Base-by-base conservation (phyloP, 35 echinoderm and acorn worm genomes). In the Acanthaster planci region DNA sequence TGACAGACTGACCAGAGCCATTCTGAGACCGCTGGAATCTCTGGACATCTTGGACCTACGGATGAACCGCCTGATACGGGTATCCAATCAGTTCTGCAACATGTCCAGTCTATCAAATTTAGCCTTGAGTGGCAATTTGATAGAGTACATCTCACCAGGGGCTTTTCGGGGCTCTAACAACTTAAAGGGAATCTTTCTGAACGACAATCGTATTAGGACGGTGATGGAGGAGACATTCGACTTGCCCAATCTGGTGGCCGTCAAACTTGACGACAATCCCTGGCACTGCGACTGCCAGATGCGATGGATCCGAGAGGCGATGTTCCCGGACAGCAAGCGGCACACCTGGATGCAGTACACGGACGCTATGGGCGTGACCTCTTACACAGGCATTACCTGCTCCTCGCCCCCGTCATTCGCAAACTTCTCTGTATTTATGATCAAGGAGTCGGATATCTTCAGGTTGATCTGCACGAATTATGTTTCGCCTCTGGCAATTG, bases 261-360 rank as follows among this genome's bases (percentile, higher is more conserved):
- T 90, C 19, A 79, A 83, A 64, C 30, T 90, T 2, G 36, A 76
- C 32, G n/a, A 54, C 14, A 95, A 95, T 39, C 84, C 78, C 12
- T 95, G 84, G 88, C 38, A 91, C 76, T 95, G 93, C 80, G 93
- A 95, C 59, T 95, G 93, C 51, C 76, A 76, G 10, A 35, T 95
- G 16, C 42, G 84, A 16, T 95, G 89, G 89, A 86, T 94, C 40
- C 77, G 80, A 34, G 38, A 86, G 39, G 52, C 72, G 2, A 89
- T 93, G 64, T 47, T 47, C 12, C 34, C 64, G 18, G 34, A 72
- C 26, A 26, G 26, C 64, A 72, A 72, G 64, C 23, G 34, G 34
- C 64, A 72, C 64, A 26, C 64, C 1, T 72, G 64, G 64, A 72
- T 72, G 64, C 7, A 27, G 3, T 72, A 72, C 64, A 72, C 64